A percentile compares a stretch with the other conserved stretches of the same genome.
phyloP scores from a whole-genome alignment of 2,113 vertebrate species.

The Anarrhichthys ocellatus region DNA sequence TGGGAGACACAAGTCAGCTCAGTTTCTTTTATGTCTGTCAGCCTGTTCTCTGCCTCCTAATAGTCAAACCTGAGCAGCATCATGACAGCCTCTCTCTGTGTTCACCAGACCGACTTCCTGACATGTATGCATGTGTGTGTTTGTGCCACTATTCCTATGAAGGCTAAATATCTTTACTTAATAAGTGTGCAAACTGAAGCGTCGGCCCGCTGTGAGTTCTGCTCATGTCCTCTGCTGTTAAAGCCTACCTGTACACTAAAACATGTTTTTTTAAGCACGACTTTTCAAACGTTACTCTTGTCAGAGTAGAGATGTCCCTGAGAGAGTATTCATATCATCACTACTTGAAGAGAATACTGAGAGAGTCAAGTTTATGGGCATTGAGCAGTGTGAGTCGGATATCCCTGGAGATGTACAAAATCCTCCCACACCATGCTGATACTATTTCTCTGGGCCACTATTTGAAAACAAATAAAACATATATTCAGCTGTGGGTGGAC shows the following conservation, averaged over 20 bases:
- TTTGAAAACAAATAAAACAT: conserved; percentile 33
- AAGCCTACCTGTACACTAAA: no score
- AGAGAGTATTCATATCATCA: not conserved
- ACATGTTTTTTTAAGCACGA: no score
- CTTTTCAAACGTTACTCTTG: not conserved
- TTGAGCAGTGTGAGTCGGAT: not conserved
- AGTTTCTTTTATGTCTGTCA: no score
- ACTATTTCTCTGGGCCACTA: conserved; percentile 14
- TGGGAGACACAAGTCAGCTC: no score
- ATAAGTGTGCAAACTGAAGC: not conserved
- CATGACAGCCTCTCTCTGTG: no score
- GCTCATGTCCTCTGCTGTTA: conserved; percentile 19
- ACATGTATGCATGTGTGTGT: not conserved
- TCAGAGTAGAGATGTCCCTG: not conserved
- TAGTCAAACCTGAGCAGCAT: no score
- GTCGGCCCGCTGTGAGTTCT: conserved; percentile 2
- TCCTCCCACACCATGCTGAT: not conserved
- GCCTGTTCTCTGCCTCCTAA: no score
- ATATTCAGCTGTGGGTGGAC: conserved; percentile 11
- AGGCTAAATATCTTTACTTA: not conserved
- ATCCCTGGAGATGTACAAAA: conserved; percentile 7
- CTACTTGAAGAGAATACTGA: not conserved
- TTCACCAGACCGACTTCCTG: no score
- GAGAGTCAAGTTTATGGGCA: conserved; percentile 12
- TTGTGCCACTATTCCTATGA: not conserved